Conservation (phyloP, 2,888 invertebrate species). For the Troilus luridus region DNA sequence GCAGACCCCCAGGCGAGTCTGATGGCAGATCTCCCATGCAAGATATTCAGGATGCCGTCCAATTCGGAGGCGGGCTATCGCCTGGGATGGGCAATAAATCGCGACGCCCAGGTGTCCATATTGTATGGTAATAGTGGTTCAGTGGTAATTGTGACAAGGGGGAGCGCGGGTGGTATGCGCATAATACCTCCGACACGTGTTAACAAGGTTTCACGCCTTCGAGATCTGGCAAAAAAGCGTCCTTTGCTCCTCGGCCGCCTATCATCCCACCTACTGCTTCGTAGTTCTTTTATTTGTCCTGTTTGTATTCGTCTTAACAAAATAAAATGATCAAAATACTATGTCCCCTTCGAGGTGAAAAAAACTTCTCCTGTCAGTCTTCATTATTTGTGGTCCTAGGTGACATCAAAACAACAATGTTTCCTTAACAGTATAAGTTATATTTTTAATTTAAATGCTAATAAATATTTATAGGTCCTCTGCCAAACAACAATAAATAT, state of each 20-base stretch:
- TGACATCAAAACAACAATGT: not conserved
- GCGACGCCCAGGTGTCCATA: slow-evolving; percentile 60
- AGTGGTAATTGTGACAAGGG: slow-evolving; percentile 63
- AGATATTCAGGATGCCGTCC: slow-evolving; percentile 35
- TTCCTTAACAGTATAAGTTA: not conserved
- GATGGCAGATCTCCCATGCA: slow-evolving; percentile 8
- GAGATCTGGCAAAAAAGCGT: slow-evolving; percentile 45
- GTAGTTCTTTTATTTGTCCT: not conserved
- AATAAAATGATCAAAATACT: slow-evolving; percentile 33
- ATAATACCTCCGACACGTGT: slow-evolving; percentile 54
- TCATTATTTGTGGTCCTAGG: not conserved
- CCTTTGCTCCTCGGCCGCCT: slow-evolving; percentile 21
- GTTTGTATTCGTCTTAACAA: not conserved
- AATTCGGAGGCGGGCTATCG: slow-evolving; percentile 40
- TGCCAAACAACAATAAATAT: no score
- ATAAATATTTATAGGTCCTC: no score
- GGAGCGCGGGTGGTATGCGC: slow-evolving; percentile 55
- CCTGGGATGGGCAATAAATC: slow-evolving; percentile 20
- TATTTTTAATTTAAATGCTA: not conserved
- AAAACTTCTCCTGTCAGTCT: not conserved
- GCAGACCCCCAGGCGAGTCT: not conserved
- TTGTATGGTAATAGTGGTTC: slow-evolving; percentile 62
- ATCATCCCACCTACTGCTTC: slow-evolving; percentile 22
- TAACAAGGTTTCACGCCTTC: slow-evolving; percentile 57
- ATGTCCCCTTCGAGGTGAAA: not conserved